These are phyloP conservation scores for Pteria penguin DNA, from an alignment of 2,888 invertebrate species.

Conservation along the genomic window DNA sequence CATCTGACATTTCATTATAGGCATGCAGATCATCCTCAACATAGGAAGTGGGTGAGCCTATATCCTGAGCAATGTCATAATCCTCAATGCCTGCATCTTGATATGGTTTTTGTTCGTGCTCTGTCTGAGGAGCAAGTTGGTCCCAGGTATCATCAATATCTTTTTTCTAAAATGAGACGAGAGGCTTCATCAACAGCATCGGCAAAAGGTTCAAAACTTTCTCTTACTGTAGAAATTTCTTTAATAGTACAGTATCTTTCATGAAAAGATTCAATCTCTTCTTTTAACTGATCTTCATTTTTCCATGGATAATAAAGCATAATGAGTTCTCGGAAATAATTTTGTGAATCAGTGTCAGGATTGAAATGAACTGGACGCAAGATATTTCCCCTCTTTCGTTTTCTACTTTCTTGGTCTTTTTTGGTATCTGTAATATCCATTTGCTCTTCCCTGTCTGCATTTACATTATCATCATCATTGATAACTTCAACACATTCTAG, in stretches of 20 bases:
- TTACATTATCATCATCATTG: slow-evolving; percentile 34
- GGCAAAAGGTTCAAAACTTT: slow-evolving; percentile 41
- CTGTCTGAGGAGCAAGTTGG: slow-evolving; percentile 43
- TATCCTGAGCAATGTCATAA: slow-evolving; percentile 47
- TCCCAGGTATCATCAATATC: slow-evolving; percentile 40
- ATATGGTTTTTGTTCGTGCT: slow-evolving; percentile 24
- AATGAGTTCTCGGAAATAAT: slow-evolving; percentile 65
- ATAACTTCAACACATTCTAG: slow-evolving; percentile 24
- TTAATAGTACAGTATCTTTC: slow-evolving; percentile 24
- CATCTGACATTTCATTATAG: slow-evolving; percentile 45
- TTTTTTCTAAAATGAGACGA: slow-evolving; percentile 27
- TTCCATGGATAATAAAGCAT: slow-evolving; percentile 72
- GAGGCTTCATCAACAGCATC: slow-evolving; percentile 40
- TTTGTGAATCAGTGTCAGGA: slow-evolving; percentile 51
- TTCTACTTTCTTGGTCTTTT: slow-evolving; percentile 20
- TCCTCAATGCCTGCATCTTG: slow-evolving; percentile 40
- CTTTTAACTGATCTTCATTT: slow-evolving; percentile 54
- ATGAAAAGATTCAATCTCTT: slow-evolving; percentile 20
- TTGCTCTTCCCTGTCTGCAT: slow-evolving; percentile 8
- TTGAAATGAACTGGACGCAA: slow-evolving; percentile 54
- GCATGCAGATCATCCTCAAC: slow-evolving; percentile 9
- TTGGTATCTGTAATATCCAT: background rate
- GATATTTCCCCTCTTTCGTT: slow-evolving; percentile 32
- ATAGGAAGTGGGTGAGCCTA: slow-evolving; percentile 40
- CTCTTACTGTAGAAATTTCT: slow-evolving; percentile 29